phyloP scores from a whole-genome alignment of 2,797 vertebrate species.

The Okamejei kenojei region DNA sequence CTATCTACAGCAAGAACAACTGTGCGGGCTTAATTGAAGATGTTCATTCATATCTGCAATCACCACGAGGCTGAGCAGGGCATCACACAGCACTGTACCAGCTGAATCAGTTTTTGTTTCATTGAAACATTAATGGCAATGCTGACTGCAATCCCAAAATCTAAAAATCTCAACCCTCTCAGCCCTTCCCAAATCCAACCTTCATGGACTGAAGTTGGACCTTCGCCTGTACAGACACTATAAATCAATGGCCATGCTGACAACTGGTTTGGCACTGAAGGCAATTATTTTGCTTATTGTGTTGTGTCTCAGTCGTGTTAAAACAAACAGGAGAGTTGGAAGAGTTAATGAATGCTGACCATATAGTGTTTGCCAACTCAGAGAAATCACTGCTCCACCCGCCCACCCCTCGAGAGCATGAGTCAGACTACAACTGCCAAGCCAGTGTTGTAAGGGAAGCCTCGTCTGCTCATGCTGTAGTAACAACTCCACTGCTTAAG shows the following conservation, averaged over 20 bases:
- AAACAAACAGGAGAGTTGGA: not conserved
- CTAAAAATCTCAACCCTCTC: not conserved
- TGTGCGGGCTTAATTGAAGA: not conserved
- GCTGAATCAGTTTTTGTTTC: not conserved
- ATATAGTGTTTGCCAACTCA: conserved; percentile 4
- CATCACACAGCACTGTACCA: not conserved
- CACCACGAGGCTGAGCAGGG: too few relatives aligned
- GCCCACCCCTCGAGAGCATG: conserved; percentile 24
- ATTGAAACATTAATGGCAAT: not conserved
- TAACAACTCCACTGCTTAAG: not conserved
- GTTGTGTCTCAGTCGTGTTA: not conserved
- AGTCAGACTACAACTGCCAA: conserved; percentile 34
- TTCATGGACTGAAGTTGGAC: not conserved
- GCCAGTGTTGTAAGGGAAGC: conserved; percentile 32
- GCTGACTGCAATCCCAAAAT: not conserved
- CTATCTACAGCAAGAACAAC: not conserved
- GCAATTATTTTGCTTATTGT: not conserved
- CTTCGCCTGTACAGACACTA: not conserved
- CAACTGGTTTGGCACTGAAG: not conserved
- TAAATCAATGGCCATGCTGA: not conserved
- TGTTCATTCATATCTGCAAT: not conserved
- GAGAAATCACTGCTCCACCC: conserved; percentile 32
- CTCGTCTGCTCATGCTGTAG: conserved; percentile 13
- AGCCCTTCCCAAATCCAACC: not conserved
- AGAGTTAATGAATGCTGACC: conserved; percentile 29